Percentiles rank a stretch among this genome's conserved stretches.
These are phyloP conservation scores for Cotesia vestalis DNA, from an alignment of 1,140 invertebrate species.

Conservation along the genomic window DNA sequence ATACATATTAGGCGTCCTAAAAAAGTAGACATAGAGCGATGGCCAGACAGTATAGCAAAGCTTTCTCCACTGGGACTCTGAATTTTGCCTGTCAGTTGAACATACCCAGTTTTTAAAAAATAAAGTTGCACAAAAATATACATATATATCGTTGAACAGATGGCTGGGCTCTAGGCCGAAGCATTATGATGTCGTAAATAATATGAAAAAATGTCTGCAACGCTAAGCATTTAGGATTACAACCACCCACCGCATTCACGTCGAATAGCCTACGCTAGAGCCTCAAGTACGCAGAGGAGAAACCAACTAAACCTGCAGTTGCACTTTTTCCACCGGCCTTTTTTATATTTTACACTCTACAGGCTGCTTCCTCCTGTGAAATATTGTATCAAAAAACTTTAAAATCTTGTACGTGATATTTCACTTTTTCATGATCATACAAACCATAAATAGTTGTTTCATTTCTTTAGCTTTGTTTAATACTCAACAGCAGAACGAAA, in stretches of 20 bases:
- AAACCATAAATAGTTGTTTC: no score
- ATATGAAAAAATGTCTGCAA: constrained; percentile 41
- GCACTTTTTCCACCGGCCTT: neutral
- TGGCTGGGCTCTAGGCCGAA: constrained; percentile 13
- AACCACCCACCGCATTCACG: constrained; percentile 17
- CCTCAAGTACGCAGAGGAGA: neutral
- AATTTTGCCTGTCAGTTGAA: constrained; percentile 2
- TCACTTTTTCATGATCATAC: no score
- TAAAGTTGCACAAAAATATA: constrained; percentile 13
- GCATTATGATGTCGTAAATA: constrained; percentile 42
- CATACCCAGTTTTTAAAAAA: constrained; percentile 2
- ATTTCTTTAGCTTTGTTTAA: no score
- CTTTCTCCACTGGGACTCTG: neutral
- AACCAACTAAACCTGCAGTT: constrained; percentile 2
- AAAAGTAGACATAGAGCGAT: neutral
- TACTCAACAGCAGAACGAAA: no score
- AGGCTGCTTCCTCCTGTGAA: neutral
- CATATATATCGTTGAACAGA: constrained; percentile 13
- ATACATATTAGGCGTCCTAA: neutral
- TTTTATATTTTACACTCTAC: neutral
- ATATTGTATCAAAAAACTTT: neutral
- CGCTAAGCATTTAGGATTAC: constrained; percentile 38
- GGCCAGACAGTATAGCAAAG: neutral
- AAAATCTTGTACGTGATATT: no score
- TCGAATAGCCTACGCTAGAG: constrained; percentile 14